Conservation (phyloP, 2,888 invertebrate genomes). For the Listrodromus nycthemerus region DNA sequence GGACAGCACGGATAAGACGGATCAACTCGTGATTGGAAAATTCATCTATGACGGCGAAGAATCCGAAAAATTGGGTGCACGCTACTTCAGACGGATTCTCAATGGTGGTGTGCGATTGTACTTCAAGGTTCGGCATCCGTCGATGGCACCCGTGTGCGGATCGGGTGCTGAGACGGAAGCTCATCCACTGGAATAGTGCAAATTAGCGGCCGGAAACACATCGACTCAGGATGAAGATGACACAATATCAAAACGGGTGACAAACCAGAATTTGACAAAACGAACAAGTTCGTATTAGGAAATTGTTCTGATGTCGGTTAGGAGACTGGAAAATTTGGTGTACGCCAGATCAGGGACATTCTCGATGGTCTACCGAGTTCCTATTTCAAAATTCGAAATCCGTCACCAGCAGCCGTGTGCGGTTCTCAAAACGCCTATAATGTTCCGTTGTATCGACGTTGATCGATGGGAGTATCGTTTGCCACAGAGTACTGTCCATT, state of each 20-base stretch:
- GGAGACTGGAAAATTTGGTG: not conserved
- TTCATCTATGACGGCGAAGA: slow-evolving; percentile 21
- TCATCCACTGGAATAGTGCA: too few relatives aligned
- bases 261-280: too few relatives aligned
- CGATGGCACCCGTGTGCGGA: too few relatives aligned
- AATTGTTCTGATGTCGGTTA: slow-evolving; percentile 27
- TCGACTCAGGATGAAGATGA: too few relatives aligned
- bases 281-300: not conserved
- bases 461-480: not conserved
- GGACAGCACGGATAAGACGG: not conserved
- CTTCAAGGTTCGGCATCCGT: slow-evolving; percentile 18
- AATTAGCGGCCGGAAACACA: too few relatives aligned
- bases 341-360: slow-evolving; percentile 35
- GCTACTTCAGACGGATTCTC: slow-evolving; percentile 34
- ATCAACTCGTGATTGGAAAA: slow-evolving; percentile 5
- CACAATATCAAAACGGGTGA: too few relatives aligned
- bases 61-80: not conserved
- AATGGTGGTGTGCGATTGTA: slow-evolving; percentile 1
- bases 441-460: not conserved
- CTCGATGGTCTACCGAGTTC: not conserved
- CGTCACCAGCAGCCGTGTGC: too few relatives aligned
- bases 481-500: not conserved
- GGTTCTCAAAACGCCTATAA: not conserved
- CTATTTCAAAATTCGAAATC: slow-evolving; percentile 23
- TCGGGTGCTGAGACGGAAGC: too few relatives aligned